Percentiles rank a stretch among this genome's conserved stretches.
Evolutionary conservation across 2,113 vertebrate genomes (phyloP).

Genomic region (Tragelaphus strepsiceros): DNA sequence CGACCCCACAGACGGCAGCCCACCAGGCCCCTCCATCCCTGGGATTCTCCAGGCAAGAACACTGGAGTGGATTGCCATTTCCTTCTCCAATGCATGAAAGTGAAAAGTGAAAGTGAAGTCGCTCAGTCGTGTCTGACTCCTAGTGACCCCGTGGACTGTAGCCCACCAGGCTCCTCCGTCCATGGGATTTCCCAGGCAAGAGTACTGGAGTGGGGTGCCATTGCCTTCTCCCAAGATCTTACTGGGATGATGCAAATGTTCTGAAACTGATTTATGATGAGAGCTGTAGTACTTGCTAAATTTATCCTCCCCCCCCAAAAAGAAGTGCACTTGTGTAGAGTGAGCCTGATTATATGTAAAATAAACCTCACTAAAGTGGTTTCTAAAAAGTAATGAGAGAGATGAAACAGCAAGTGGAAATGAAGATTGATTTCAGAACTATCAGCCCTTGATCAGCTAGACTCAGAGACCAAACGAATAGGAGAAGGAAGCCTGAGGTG

Average conservation of each 20-base stretch:
- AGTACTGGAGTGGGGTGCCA: too few species aligned
- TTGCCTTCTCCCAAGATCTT: background rate
- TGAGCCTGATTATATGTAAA: background rate
- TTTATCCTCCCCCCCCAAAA: background rate
- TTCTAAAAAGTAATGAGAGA: background rate
- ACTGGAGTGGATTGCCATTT: too few species aligned
- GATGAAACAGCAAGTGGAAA: background rate
- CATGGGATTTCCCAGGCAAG: too few species aligned
- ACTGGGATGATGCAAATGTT: background rate
- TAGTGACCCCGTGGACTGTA: too few species aligned
- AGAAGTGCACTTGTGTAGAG: background rate
- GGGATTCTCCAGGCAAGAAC: too few species aligned
- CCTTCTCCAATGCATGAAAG: too few species aligned
- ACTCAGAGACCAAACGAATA: background rate
- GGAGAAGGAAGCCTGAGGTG: background rate
- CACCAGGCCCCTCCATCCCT: too few species aligned
- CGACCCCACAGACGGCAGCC: too few species aligned
- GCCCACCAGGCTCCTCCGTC: too few species aligned
- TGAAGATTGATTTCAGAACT: background rate
- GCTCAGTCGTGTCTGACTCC: too few species aligned
- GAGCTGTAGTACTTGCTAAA: background rate
- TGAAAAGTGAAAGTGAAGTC: too few species aligned
- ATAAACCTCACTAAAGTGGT: background rate
- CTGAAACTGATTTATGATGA: background rate
- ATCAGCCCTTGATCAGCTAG: accelerated